Evolutionary conservation across 2,888 invertebrate genomes (phyloP), one percentile per base, ranked within the genome.

Genomic region (Sphaerophoria taeniata): DNA sequence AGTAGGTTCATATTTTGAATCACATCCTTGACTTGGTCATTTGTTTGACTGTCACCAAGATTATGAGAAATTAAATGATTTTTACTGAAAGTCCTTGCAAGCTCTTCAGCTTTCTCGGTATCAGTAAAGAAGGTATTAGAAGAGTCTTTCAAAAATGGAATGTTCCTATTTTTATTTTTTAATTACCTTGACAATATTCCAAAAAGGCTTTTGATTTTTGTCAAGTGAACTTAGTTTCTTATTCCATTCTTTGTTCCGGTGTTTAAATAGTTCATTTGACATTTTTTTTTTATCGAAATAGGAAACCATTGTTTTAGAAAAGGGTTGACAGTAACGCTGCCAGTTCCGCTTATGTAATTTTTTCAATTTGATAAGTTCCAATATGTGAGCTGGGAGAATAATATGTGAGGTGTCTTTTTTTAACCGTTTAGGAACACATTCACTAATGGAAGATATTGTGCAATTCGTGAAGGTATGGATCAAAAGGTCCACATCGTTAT

Each of bases 281-380:
- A 24, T 24, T 24, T 2, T 24, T n/a, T n/a, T n/a, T 24, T 1
- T 24, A 24, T 2, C 2, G 2, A 24, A 24, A 24, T 24, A 24
- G 24, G 24, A 24, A 24, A 24, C 24, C 24, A 24, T 24, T 24
- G 24, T 24, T 24, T 2, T 24, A 24, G 24, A 24, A 24, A 31
- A n/a, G 7, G 16, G 31, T 47, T 63, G 63, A 14, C 45, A 45
- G n/a, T 63, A 63, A 31, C 43, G 24, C 45, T 63, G 63, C 65
- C 65, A 49, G 31, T 65, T 65, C 16, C 49, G 47, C 34, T 7
- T 33, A 2, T 65, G 63, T 6, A 49, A 14, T 9, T 65, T 65
- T 49, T 49, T 49, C 3, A 47, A 4, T 47, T 14, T 49, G 6
- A 65, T 65, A 0, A 65, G 34, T 47, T 65, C 49, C 34, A 49